Percentiles rank a stretch among this genome's conserved stretches.
These are phyloP conservation scores for Thomomys bottae DNA, from an alignment of 2,113 vertebrate species.

Conservation along the genomic window DNA sequence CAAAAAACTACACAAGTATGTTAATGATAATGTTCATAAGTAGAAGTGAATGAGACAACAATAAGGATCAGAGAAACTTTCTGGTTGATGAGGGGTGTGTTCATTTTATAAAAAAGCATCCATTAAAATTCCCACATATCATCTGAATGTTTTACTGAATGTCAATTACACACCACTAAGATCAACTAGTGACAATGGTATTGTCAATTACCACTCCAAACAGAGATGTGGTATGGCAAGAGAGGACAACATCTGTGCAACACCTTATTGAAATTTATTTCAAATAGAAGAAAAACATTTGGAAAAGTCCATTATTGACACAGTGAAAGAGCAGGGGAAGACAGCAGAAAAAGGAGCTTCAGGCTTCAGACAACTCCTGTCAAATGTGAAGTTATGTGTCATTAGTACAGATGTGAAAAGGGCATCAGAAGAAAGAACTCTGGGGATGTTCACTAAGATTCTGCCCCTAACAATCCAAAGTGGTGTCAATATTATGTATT, in stretches of 20 bases:
- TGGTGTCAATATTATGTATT: background rate
- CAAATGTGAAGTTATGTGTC: background rate
- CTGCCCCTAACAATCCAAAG: background rate
- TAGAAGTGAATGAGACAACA: background rate
- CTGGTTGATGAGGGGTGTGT: background rate
- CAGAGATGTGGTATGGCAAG: background rate
- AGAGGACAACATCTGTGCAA: background rate
- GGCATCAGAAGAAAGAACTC: background rate
- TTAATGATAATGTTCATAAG: background rate
- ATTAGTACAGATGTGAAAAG: background rate
- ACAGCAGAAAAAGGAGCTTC: background rate
- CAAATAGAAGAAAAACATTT: background rate
- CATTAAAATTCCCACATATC: background rate
- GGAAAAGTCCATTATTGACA: background rate
- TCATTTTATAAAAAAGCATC: background rate
- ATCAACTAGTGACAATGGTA: no score
- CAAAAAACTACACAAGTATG: background rate
- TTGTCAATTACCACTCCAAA: no score
- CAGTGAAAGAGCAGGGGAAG: background rate
- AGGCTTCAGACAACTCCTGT: background rate
- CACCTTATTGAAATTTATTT: constrained; percentile 8
- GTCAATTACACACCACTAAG: background rate
- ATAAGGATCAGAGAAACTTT: background rate
- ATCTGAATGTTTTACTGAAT: background rate
- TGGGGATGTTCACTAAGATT: background rate